These are phyloP conservation scores for Rallus limicola DNA, from an alignment of 2,113 vertebrate genomes.

Conservation along the genomic window DNA sequence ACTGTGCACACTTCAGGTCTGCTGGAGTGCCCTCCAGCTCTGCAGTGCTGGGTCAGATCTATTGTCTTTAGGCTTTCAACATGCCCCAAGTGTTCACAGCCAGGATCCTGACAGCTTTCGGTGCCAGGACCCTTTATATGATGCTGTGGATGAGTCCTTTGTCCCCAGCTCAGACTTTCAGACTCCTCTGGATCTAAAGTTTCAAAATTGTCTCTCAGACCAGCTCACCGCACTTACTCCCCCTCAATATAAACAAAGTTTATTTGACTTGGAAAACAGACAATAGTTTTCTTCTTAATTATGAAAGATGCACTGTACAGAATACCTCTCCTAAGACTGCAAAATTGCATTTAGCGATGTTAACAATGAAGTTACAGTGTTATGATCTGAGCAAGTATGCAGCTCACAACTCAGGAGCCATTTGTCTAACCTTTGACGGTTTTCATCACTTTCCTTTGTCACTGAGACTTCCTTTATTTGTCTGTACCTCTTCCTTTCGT, in stretches of 20 bases:
- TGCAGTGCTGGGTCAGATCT: not conserved
- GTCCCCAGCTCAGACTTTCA: constrained; percentile 25
- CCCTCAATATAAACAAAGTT: not conserved
- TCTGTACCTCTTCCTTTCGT: not conserved
- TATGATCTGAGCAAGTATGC: not conserved
- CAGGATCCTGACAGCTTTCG: not conserved
- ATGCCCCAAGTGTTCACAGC: not conserved
- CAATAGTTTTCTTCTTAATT: constrained; percentile 12
- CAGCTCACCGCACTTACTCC: not conserved
- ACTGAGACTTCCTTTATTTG: not conserved
- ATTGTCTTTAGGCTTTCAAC: not conserved
- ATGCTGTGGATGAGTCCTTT: constrained; percentile 12
- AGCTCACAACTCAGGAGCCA: not conserved
- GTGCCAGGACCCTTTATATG: not conserved
- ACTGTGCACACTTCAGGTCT: not conserved
- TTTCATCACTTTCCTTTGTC: constrained; percentile 33
- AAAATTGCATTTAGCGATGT: not conserved
- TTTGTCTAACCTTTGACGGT: not conserved
- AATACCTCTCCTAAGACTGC: not conserved
- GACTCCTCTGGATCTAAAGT: constrained; percentile 28
- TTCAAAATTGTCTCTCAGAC: constrained; percentile 3
- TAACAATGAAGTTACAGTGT: constrained; percentile 11
- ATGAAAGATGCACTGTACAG: not conserved
- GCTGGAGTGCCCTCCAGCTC: not conserved
- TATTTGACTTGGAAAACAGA: constrained; percentile 58